These are phyloP conservation scores for Tenthredo scrophulariae DNA, from an alignment of 2,888 invertebrate genomes.

Conservation along the genomic window DNA sequence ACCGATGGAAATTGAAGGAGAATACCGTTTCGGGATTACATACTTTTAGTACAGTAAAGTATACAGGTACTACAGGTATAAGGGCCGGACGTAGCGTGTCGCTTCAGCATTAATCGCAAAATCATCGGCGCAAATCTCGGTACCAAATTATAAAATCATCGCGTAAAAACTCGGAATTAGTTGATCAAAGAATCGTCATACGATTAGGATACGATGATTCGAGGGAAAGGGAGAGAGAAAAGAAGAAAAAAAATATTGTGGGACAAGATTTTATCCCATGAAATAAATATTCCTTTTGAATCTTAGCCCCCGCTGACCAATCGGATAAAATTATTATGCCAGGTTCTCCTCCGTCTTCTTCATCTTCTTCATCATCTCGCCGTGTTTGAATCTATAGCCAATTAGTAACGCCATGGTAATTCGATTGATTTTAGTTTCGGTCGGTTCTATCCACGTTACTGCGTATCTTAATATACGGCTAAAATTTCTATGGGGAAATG, in stretches of 20 bases:
- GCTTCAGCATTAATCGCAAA: no score
- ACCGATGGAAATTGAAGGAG: slow-evolving; percentile 18
- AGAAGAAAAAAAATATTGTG: background rate
- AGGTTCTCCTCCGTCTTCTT: background rate
- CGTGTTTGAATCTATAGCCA: slow-evolving; percentile 45
- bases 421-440: slow-evolving; percentile 2
- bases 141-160: background rate
- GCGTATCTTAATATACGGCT: no score
- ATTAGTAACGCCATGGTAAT: slow-evolving; percentile 51
- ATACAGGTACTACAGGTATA: slow-evolving; percentile 23
- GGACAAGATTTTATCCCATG: background rate
- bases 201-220: no score
- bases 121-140: background rate
- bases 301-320: background rate
- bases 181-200: background rate
- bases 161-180: background rate
- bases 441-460: no score
- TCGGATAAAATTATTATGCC: slow-evolving; percentile 26
- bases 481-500: no score
- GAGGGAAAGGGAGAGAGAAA: background rate
- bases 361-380: background rate
- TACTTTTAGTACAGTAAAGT: background rate
- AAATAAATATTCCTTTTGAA: background rate
- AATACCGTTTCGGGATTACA: slow-evolving; percentile 49
- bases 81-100: slow-evolving; percentile 1